Evolutionary conservation across 2,797 vertebrate genomes (phyloP).

Genomic region (Epinephelus coioides): DNA sequence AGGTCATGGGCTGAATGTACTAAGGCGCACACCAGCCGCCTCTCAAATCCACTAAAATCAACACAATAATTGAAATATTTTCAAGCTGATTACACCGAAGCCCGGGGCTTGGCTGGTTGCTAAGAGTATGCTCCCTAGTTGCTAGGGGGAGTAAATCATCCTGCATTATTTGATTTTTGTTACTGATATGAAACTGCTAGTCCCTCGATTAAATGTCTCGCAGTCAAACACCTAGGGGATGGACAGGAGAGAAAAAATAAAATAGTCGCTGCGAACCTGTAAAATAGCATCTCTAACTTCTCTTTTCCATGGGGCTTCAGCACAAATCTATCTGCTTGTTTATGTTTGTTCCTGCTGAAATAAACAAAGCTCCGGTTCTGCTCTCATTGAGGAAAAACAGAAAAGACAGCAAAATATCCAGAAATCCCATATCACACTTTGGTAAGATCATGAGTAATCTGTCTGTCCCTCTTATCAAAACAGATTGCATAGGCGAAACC

Average conservation of each 20-base stretch:
- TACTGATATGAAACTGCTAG: constrained; percentile 99
- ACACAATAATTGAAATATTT: constrained; percentile 99
- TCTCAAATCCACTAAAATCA: constrained; percentile 99
- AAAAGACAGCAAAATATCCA: constrained; percentile 84
- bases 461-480: constrained; percentile 84
- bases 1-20: constrained; percentile 99
- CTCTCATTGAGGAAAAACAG: constrained; percentile 86
- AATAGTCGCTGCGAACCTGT: constrained; percentile 96
- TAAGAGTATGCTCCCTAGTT: constrained; percentile 99
- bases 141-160: constrained; percentile 99
- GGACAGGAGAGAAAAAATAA: constrained; percentile 95
- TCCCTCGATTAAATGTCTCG: constrained; percentile 99
- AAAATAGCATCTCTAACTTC: constrained; percentile 99
- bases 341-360: constrained; percentile 91
- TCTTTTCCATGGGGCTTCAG: constrained; percentile 90
- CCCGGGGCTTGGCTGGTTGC: constrained; percentile 99
- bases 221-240: constrained; percentile 99
- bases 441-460: constrained; percentile 86
- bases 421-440: constrained; percentile 80
- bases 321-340: constrained; percentile 92
- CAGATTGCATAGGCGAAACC: constrained; percentile 82
- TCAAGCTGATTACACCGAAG: constrained; percentile 99
- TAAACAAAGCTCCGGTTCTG: constrained; percentile 90
- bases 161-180: constrained; percentile 99
- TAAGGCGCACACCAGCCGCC: constrained; percentile 94